Base-by-base conservation (phyloP, 2,888 invertebrate genomes). In the Lymantria dispar region DNA sequence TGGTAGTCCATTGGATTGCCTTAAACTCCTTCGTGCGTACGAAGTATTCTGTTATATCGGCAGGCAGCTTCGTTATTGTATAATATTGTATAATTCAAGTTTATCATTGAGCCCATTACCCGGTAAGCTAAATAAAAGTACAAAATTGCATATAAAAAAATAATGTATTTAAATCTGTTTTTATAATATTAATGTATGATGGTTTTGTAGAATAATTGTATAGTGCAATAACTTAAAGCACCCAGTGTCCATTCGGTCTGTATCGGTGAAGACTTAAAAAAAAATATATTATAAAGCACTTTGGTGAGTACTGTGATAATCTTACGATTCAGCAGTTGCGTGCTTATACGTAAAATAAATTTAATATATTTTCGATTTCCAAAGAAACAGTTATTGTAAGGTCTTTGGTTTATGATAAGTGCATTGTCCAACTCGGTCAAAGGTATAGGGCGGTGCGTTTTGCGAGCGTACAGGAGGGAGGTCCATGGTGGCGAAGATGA, bases 91-190 rank as follows among this genome's bases (percentile, higher is more conserved):
- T 78, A 76, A 70, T 65, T 50, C 54, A 54, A 43, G 50, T 52
- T 60, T 65, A 55, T 73, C 64, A 56, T 65, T 60, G 8, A 33
- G 2, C 8, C 33, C 68, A 60, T 52, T 62, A 62, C 53, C 61
- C 65, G 55, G 52, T 67, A 73, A 75, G 80, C 82, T 83, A 82
- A 87, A 75, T 80, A 78, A 76, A 81, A 89, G 89, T 89, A 89
- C 89, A 89, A 89, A 89, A 86, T 87, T 87, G 80, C 84, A 73
- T 74, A 78, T 85, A 83, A 51, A n/a, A n/a, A 70, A 75, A 29
- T 14, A 10, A 60, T 77, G 76, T 83, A 78, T 76, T 82, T 76
- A 73, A 75, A 78, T 70, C 70, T 77, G 70, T 64, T 79, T 73
- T 76, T 78, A 33, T 81, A 77, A 76, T 83, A 80, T 78, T 69